phyloP scores from a whole-genome alignment of 2,113 vertebrate species.

The Aldabrachelys gigantea region DNA sequence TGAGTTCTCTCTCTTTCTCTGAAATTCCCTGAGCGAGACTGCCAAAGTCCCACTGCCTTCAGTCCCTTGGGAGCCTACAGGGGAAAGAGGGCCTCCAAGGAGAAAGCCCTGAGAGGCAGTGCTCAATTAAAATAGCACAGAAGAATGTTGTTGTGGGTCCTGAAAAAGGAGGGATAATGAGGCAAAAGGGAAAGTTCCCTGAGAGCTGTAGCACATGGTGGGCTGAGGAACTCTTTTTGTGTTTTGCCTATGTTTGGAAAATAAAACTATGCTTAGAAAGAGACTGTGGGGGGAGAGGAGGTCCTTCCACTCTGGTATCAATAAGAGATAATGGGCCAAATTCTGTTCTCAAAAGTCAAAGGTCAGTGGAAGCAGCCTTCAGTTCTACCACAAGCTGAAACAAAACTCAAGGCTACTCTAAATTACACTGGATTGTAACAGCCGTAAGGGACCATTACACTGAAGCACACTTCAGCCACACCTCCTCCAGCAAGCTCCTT shows the following conservation, averaged over 20 bases:
- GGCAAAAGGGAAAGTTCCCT: not conserved
- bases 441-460: rapidly evolving
- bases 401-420: not conserved
- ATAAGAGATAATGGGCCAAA: not conserved
- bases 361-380: not conserved
- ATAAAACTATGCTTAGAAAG: not conserved
- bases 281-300: not conserved
- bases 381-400: not conserved
- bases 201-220: not conserved
- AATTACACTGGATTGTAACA: not conserved
- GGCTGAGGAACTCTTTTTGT: not conserved
- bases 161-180: not conserved
- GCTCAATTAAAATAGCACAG: not conserved
- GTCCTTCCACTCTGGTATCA: not conserved
- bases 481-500: conserved; percentile 7
- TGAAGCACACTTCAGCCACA: not conserved
- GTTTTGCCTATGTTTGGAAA: not conserved
- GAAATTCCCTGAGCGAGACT: too few relatives aligned
- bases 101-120: not conserved
- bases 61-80: not conserved
- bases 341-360: not conserved
- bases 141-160: not conserved
- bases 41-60: too few relatives aligned
- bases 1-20: too few relatives aligned
- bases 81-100: not conserved